phyloP scores from a whole-genome alignment of 2,113 vertebrate genomes.

The Sinocyclocheilus anophthalmus region DNA sequence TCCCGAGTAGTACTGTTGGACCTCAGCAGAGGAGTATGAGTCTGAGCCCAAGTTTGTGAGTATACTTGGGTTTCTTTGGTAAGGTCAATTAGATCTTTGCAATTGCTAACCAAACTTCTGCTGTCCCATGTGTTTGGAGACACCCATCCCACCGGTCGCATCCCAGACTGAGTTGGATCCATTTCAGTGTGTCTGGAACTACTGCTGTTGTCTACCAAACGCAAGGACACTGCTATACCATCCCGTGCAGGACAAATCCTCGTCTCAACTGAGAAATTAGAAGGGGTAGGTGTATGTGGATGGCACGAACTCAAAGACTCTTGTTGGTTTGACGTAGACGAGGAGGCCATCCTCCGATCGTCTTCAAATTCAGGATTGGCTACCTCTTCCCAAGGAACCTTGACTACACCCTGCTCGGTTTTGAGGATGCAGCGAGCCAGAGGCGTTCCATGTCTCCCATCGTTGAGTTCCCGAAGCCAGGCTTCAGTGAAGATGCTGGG shows the following conservation, averaged over 20 bases:
- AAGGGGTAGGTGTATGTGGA: not conserved
- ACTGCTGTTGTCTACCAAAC: constrained; percentile 66
- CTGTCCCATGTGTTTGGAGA: constrained; percentile 73
- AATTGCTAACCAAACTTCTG: constrained; percentile 76
- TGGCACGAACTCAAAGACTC: constrained; percentile 43
- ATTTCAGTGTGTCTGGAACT: constrained; percentile 71
- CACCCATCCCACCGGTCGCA: constrained; percentile 63
- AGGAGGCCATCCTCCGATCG: constrained; percentile 58
- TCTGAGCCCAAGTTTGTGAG: constrained; percentile 1
- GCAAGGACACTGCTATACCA: constrained; percentile 70
- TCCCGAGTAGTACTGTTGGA: not conserved
- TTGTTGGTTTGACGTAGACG: constrained; percentile 49
- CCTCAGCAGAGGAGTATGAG: constrained; percentile 29
- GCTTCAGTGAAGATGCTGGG: constrained; percentile 79
- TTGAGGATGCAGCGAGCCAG: constrained; percentile 82
- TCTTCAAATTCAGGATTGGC: constrained; percentile 81
- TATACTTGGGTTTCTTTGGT: constrained; percentile 57
- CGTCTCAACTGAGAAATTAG: constrained; percentile 37
- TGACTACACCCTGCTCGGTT: constrained; percentile 76
- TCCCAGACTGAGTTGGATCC: constrained; percentile 65
- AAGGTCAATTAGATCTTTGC: constrained; percentile 82
- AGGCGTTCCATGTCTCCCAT: constrained; percentile 64
- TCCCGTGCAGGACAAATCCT: constrained; percentile 66
- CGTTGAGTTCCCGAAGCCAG: constrained; percentile 83
- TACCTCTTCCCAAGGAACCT: constrained; percentile 82